A percentile compares a stretch with the other conserved stretches of the same genome.
Conservation (phyloP, 2,888 invertebrate species). For the Colostygia pectinataria region DNA sequence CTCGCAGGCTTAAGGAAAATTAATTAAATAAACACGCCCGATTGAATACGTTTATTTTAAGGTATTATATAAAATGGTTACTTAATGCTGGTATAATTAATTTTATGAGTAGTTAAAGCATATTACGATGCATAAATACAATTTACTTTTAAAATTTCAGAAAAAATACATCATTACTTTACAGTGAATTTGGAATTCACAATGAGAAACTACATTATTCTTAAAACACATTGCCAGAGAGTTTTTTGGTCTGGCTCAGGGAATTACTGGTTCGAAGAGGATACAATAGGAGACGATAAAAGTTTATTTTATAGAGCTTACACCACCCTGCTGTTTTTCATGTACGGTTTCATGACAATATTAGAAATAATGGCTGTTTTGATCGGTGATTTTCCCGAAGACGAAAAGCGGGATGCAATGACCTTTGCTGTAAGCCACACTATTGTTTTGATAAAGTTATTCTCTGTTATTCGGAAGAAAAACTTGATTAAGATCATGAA, state of each 20-base stretch:
- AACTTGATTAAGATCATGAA: conserved; percentile 54
- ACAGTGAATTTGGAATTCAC: background rate
- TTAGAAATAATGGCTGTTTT: conserved; percentile 66
- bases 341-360: conserved; percentile 60
- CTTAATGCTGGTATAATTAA: too few relatives aligned
- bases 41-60: too few relatives aligned
- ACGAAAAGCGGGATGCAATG: conserved; percentile 65
- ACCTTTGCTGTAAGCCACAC: conserved; percentile 70
- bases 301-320: conserved; percentile 53
- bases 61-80: too few relatives aligned
- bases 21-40: too few relatives aligned
- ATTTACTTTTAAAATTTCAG: too few relatives aligned
- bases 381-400: conserved; percentile 62
- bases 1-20: background rate
- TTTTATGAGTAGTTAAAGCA: too few relatives aligned
- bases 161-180: too few relatives aligned
- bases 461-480: conserved; percentile 57
- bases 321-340: conserved; percentile 45
- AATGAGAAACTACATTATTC: conserved; percentile 64
- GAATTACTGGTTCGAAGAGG: conserved; percentile 67
- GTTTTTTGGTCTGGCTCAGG: conserved; percentile 65
- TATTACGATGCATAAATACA: too few relatives aligned
- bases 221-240: conserved; percentile 54
- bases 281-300: conserved; percentile 54
- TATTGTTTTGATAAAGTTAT: conserved; percentile 65